Evolutionary conservation across 2,888 invertebrate genomes (phyloP).

Genomic region (Hartigia nigra): DNA sequence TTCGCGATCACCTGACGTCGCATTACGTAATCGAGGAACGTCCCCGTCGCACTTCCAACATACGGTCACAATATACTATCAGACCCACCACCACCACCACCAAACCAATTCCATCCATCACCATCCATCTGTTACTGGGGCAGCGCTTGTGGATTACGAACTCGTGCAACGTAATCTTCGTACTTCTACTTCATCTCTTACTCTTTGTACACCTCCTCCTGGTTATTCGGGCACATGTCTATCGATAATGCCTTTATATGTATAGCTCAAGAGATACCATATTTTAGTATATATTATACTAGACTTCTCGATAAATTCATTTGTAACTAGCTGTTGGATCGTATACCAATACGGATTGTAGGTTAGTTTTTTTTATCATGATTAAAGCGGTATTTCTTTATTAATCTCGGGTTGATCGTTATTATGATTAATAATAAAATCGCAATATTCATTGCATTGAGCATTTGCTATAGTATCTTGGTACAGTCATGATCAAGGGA

Average conservation of each 20-base stretch:
- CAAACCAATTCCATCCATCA: neutral
- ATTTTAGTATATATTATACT: neutral
- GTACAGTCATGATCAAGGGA: neutral
- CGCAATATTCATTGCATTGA: neutral
- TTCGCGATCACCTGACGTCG: slow-evolving; percentile 23
- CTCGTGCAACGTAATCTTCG: neutral
- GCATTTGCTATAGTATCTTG: neutral
- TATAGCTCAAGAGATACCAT: neutral
- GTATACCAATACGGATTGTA: neutral
- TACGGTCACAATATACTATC: neutral
- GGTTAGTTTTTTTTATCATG: neutral
- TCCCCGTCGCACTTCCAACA: slow-evolving; percentile 10
- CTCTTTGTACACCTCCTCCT: neutral
- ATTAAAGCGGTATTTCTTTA: neutral
- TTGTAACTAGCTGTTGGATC: neutral
- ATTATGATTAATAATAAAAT: neutral
- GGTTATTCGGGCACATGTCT: neutral
- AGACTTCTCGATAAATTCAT: neutral
- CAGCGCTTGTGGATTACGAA: neutral
- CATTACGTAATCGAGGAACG: slow-evolving; percentile 35
- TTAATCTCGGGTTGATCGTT: too few relatives aligned
- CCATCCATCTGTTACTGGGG: neutral
- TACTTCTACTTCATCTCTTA: neutral
- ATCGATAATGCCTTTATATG: neutral
- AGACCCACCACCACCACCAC: neutral